Evolutionary conservation across 2,113 vertebrate genomes (phyloP).

Genomic region (Archilochus colubris): DNA sequence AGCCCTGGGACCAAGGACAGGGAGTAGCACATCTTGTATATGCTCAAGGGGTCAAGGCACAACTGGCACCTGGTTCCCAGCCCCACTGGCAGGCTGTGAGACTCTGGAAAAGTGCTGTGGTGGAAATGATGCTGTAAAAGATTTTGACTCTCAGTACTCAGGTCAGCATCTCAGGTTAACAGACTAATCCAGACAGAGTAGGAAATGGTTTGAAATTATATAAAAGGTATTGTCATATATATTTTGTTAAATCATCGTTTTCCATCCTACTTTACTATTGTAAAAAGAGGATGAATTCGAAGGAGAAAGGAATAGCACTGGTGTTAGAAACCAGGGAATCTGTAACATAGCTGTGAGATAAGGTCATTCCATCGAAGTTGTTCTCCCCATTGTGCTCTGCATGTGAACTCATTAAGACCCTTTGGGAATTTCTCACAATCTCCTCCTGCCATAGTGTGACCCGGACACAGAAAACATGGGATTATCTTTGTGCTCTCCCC

Average conservation of each 20-base stretch:
- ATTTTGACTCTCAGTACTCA: not conserved
- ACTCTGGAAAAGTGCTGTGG: not conserved
- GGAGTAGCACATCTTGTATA: not conserved
- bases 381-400: fast-evolving
- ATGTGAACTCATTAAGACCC: fast-evolving
- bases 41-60: not conserved
- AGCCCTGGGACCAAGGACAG: fast-evolving
- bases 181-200: not conserved
- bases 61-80: not conserved
- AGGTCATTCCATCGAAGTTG: fast-evolving
- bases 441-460: not conserved
- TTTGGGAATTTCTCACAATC: not conserved
- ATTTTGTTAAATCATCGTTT: not conserved
- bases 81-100: not conserved
- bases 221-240: not conserved
- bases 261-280: not conserved
- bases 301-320: not conserved
- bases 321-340: not conserved
- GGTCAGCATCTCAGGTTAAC: not conserved
- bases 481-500: not conserved
- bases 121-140: not conserved
- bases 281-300: not conserved
- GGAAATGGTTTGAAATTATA: not conserved
- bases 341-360: not conserved
- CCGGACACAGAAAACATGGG: not conserved